These are phyloP conservation scores for Spermophilus dauricus DNA, from an alignment of 2,113 vertebrate genomes.

Conservation along the genomic window DNA sequence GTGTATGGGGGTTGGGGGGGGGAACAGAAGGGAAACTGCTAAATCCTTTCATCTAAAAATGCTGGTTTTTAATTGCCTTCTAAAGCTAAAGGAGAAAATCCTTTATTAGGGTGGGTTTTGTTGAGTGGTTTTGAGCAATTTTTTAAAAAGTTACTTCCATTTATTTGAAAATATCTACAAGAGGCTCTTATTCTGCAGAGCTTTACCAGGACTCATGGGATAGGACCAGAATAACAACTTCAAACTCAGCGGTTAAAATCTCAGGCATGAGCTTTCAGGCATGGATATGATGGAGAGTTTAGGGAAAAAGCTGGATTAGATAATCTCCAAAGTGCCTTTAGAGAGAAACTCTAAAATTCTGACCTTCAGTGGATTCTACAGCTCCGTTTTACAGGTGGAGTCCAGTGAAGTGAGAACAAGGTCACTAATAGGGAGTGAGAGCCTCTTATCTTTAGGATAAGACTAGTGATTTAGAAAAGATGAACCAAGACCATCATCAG, in stretches of 20 bases:
- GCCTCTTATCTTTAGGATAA: neutral
- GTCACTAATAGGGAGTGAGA: neutral
- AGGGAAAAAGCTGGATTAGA: neutral
- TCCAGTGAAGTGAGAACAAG: neutral
- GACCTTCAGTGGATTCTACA: neutral
- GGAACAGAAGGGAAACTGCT: neutral
- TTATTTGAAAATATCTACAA: neutral
- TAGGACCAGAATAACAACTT: neutral
- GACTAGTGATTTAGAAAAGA: neutral
- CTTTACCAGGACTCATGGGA: neutral
- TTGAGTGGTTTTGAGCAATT: neutral
- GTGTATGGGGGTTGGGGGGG: conserved; percentile 7
- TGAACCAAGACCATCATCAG: neutral
- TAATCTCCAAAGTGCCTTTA: neutral
- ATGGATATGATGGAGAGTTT: rapidly evolving
- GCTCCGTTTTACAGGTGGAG: neutral
- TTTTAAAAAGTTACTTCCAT: neutral
- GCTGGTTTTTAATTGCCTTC: neutral
- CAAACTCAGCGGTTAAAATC: neutral
- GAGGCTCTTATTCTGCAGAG: neutral
- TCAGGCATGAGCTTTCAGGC: neutral
- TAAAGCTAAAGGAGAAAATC: neutral
- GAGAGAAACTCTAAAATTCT: neutral
- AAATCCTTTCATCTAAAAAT: neutral
- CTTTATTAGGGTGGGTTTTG: neutral